Evolutionary conservation across 1,140 invertebrate species (phyloP), one percentile per base, ranked within the genome.

Genomic region (Drosophila lacertosa): DNA sequence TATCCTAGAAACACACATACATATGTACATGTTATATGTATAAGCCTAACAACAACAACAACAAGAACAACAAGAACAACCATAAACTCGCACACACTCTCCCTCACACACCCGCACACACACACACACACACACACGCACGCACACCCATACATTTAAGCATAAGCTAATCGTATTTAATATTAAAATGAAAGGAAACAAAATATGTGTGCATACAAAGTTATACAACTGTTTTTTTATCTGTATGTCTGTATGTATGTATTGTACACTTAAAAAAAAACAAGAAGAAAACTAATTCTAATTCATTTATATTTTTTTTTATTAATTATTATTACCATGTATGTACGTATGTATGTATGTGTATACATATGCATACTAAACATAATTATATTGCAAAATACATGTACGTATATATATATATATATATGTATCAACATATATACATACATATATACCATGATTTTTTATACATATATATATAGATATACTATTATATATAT

Each of bases 381-480:
- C 71, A 75, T 79, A 72, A 79, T 76, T 84, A 84, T 84, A 84
- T 53, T 75, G 75, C 72, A 59, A 79, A 84, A 66, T 57, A 54
- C 80, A 83, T 63, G 71, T 57, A 54, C 80, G 84, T 63, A 68
- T 37, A 60, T 32, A 50, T 66, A 51, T 44, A 37, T 10, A 53
- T 24, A 35, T 13, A 51, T 6, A 54, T 15, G 39, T 15, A 22
- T 9, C 20, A n/a, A 35, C 20, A 51, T 20, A 35, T 51, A 20
- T 20, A 9, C 13, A 22, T 37, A 2, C n/a, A 22, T 29, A 50
- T 40, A 32, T 51, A 22, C 29, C 44, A 24, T 50, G 4, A 50
- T 53, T 32, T 29, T 44, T 22, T 44, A 42, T 33, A 53, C 11
- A 63, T 29, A 53, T 53, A 44, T 32, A 53, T 44, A 57, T 57